Evolutionary conservation across 2,113 vertebrate species (phyloP).

Genomic region (Telmatochromis sp.): DNA sequence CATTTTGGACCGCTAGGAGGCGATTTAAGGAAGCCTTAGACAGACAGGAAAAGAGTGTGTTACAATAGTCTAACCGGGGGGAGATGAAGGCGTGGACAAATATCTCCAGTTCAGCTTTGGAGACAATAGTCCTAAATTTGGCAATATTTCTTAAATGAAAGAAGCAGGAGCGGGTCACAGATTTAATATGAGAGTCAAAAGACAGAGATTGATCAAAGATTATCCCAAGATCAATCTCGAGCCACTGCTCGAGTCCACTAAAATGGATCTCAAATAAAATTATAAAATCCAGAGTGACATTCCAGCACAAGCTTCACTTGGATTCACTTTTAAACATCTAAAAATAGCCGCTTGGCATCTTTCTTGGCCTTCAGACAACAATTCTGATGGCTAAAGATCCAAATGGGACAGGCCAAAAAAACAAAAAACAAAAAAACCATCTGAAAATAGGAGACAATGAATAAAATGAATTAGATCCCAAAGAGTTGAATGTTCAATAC

Average conservation of each 20-base stretch:
- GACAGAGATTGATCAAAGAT: background rate
- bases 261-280: background rate
- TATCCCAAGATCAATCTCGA: background rate
- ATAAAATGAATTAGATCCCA: background rate
- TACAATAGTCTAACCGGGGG: rapidly evolving
- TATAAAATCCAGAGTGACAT: background rate
- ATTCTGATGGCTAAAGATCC: background rate
- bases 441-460: background rate
- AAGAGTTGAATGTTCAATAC: background rate
- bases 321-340: background rate
- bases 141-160: background rate
- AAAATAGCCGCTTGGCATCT: background rate
- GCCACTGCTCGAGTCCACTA: background rate
- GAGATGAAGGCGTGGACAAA: background rate
- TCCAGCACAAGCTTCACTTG: background rate
- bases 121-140: background rate
- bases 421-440: background rate
- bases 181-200: background rate
- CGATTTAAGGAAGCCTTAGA: background rate
- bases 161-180: background rate
- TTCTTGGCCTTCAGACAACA: background rate
- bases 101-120: background rate
- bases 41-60: background rate
- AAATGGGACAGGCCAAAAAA: background rate
- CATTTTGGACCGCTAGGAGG: rapidly evolving